These are phyloP conservation scores for Zaprionus kolodkinae DNA, from an alignment of 1,140 invertebrate species.

Conservation along the genomic window DNA sequence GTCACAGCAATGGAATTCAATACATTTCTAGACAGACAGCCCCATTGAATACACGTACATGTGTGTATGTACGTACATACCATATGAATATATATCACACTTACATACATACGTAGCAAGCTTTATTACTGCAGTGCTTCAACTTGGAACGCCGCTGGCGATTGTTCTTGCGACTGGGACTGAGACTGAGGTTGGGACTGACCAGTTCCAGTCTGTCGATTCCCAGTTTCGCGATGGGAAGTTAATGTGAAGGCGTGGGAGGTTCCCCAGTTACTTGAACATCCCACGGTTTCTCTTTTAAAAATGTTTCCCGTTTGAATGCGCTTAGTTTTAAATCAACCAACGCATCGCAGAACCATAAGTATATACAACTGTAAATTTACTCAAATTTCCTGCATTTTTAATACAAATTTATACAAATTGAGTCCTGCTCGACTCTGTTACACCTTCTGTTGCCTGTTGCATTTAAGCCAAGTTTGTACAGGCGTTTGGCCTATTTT, in stretches of 20 bases:
- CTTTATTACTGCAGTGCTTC: not conserved
- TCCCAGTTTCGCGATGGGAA: not conserved
- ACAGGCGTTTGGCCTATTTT: not conserved
- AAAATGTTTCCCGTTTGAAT: not conserved
- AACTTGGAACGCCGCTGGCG: slow-evolving; percentile 6
- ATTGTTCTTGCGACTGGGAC: not conserved
- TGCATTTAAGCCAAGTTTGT: not conserved
- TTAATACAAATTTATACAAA: too few relatives aligned
- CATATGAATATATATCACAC: not conserved
- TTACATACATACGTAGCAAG: not conserved
- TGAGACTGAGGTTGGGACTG: not conserved
- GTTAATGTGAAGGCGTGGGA: not conserved
- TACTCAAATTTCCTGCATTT: too few relatives aligned
- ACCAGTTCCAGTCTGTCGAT: slow-evolving; percentile 13
- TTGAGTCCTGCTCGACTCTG: too few relatives aligned
- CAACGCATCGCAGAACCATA: not conserved
- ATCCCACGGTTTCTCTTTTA: not conserved
- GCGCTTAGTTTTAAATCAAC: not conserved
- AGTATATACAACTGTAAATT: too few relatives aligned
- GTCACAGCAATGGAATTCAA: slow-evolving; percentile 11
- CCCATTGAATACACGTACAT: not conserved
- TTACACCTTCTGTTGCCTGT: not conserved
- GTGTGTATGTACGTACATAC: not conserved
- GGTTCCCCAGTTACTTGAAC: not conserved
- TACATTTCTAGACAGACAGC: slow-evolving; percentile 4